Base-by-base conservation (phyloP, 1,140 invertebrate species). In the Magallana gigas region DNA sequence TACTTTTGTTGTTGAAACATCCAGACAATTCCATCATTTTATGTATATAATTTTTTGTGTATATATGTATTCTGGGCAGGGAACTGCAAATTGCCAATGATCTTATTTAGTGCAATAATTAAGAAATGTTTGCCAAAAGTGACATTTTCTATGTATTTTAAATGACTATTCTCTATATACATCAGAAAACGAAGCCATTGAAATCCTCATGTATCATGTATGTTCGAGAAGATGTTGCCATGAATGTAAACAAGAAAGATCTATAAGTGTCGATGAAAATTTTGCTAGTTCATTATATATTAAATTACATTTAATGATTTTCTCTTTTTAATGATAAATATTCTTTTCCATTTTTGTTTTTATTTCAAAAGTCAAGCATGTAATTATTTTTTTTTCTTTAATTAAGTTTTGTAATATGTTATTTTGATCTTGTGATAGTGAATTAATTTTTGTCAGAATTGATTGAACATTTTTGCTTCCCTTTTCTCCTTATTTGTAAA, bases 71-170 rank as follows among this genome's bases (percentile, higher is more conserved):
- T 18, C 71, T 59, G 11, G 71, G 48, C 71, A 36, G 84, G 29
- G 57, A 60, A 59, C 23, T 87, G 86, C 83, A 84, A 60, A 84
- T 83, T 87, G 86, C 83, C 64, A 80, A 64, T 60, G 58, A 58
- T 57, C 82, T 84, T 57, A n/a, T 9, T 29, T 82, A 87, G 86
- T 87, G 86, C 86, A 87, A 84, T 87, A 87, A 59, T 84, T 11
- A 84, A 84, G 60, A 85, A 23, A 71, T 57, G 48, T 57, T 87
- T 71, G 80, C 80, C 64, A 87, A 83, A 84, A 64, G 60, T 87
- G 57, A 59, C 56, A 84, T 84, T 87, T 64, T 56, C 48, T 71
- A 23, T 57, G 57, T 62, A 71, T 62, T 59, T 82, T 87, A 81
- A 62, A 12, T 36, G 16, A 18, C 29, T 62, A 36, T 68, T 48